Conservation (phyloP, 1,140 invertebrate species). For the Pseudomyrmex dendroicus region DNA sequence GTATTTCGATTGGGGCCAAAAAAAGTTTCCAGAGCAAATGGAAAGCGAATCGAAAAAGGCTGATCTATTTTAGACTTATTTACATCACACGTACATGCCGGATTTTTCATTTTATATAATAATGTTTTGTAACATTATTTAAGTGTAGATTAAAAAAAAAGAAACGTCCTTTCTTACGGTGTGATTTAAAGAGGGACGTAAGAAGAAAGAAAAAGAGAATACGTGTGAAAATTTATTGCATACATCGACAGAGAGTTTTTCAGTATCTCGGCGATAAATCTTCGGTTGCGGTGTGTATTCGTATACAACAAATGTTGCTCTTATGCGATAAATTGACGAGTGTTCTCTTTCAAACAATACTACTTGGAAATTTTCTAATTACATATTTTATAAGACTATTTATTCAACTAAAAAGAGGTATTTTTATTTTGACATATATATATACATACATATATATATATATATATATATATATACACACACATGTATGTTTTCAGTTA, state of each 20-base stretch:
- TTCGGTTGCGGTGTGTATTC: background rate
- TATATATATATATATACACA: no score
- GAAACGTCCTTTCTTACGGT: no score
- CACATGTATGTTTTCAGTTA: constrained; percentile 19
- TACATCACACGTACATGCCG: constrained; percentile 7
- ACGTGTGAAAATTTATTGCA: constrained; percentile 43
- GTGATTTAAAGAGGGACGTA: background rate
- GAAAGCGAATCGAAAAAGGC: constrained; percentile 77
- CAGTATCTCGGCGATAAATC: constrained; percentile 24
- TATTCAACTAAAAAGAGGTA: constrained; percentile 50
- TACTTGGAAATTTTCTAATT: constrained; percentile 22
- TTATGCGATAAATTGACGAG: background rate
- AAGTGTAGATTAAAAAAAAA: no score
- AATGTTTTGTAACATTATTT: background rate
- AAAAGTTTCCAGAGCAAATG: constrained; percentile 69
- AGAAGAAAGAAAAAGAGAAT: constrained; percentile 5
- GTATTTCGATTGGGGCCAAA: constrained; percentile 72
- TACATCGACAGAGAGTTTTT: constrained; percentile 28
- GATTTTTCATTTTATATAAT: constrained; percentile 30
- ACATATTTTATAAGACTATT: constrained; percentile 29
- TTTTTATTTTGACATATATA: constrained; percentile 39
- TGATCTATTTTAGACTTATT: constrained; percentile 74
- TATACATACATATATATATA: no score
- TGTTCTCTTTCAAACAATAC: constrained; percentile 38
- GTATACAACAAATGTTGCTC: constrained; percentile 29